Base-by-base conservation (phyloP, 2,797 vertebrate genomes). In the Acrocephalus scirpaceus region DNA sequence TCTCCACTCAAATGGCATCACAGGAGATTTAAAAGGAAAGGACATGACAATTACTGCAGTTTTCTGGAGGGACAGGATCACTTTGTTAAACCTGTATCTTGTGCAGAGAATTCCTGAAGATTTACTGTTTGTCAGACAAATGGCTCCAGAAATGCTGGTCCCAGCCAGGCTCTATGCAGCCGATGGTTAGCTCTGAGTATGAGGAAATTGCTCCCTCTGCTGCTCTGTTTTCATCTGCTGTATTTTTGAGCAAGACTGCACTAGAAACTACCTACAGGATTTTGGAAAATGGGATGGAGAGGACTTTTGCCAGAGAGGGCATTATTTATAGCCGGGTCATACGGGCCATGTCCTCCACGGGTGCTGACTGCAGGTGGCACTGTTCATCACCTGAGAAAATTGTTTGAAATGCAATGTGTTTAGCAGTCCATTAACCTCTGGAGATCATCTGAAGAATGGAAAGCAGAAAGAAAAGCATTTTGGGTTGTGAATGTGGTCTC, bases 121-220 rank as follows among this genome's bases (percentile, higher is more conserved):
- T 69, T 67, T 13, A 12, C 42, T 48, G 10, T n/a, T 19, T 16
- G 61, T 38, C 54, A 44, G 3, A 45, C 1, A 5, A 48, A 53
- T 1, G 0, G 4, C 27, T 82, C 26, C 40, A 50, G 60, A 64
- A 76, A 50, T 5, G 14, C 15, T 16, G 29, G 9, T 47, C 40
- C 22, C 7, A 66, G 36, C 13, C 30, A 3, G 9, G 8, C 11
- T 34, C 51, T 27, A 5, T 15, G 32, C 73, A 42, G 44, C 32
- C 3, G 2, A 11, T 30, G 25, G 16, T n/a, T 65, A 14, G 22
- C 36, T 53, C 57, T 1, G 2, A 57, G 32, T 9, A 1, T 51
- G 54, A 42, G 45, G 57, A 89, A 51, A 45, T 50, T 71, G 57
- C 91, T 95, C 91, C 91, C 88, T 80, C 91, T 95, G 88, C 81